phyloP scores from a whole-genome alignment of 2,888 invertebrate genomes.

The Syrphus vitripennis region DNA sequence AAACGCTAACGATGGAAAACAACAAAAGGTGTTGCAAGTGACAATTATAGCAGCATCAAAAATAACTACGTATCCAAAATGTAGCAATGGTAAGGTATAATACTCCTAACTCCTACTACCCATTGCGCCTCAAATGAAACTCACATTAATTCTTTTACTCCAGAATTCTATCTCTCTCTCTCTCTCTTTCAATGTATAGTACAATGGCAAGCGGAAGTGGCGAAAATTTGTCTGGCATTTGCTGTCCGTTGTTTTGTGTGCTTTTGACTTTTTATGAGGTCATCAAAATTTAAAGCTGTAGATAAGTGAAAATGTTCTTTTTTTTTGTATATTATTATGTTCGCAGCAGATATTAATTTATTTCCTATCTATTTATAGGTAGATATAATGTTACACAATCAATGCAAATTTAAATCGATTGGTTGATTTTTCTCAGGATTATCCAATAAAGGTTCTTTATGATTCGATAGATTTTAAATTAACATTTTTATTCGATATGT shows the following conservation, averaged over 20 bases:
- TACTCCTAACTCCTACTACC: background rate
- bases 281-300: slow-evolving; percentile 19
- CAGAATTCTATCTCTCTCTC: background rate
- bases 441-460: too few relatives aligned
- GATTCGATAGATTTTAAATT: too few relatives aligned
- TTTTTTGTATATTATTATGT: too few relatives aligned
- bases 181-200: background rate
- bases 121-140: background rate
- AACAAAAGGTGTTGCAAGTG: slow-evolving; percentile 19
- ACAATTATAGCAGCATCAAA: slow-evolving; percentile 15
- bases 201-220: background rate
- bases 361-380: background rate
- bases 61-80: slow-evolving; percentile 11
- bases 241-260: background rate
- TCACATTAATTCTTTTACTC: slow-evolving; percentile 1
- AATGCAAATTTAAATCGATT: background rate
- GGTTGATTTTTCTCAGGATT: too few relatives aligned
- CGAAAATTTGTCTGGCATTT: background rate
- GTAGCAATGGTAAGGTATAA: background rate
- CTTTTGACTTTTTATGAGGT: slow-evolving; percentile 2
- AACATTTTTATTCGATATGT: too few relatives aligned
- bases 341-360: background rate
- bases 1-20: slow-evolving; percentile 12
- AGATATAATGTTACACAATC: background rate
- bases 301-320: slow-evolving; percentile 12